Evolutionary conservation across 2,113 vertebrate species (phyloP).

Genomic region (Scytalopus superciliaris): DNA sequence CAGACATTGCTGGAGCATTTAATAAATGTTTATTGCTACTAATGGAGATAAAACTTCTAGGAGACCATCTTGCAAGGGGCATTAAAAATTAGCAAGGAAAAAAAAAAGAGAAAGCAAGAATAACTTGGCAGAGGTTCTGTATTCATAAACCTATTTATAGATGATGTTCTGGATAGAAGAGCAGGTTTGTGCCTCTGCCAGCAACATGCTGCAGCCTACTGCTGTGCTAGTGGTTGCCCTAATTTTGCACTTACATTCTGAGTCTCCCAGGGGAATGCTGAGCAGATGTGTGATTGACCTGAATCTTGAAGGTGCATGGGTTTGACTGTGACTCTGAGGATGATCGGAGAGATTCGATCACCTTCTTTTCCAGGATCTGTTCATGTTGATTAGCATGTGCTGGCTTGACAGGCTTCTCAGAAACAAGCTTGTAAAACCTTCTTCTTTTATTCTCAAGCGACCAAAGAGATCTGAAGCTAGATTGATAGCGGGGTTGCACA

Average conservation of each 20-base stretch:
- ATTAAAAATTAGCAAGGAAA: constrained; percentile 7
- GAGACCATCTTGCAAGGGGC: constrained; percentile 9
- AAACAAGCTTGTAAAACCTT: neutral
- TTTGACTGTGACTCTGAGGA: neutral
- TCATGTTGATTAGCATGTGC: neutral
- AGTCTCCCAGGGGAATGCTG: neutral
- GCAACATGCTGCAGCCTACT: constrained; percentile 31
- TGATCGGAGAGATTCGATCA: neutral
- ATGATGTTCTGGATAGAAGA: neutral
- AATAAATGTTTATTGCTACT: constrained; percentile 37
- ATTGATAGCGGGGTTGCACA: neutral
- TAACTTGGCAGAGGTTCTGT: constrained; percentile 45
- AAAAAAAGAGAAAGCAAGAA: neutral
- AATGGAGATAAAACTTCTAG: constrained; percentile 49
- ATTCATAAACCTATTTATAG: constrained; percentile 60
- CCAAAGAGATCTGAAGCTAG: neutral
- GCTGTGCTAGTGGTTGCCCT: constrained; percentile 43
- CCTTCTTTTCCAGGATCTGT: neutral
- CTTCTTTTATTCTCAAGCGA: neutral
- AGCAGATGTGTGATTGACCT: constrained; percentile 50
- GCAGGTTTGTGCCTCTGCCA: constrained; percentile 40
- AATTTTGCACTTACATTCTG: constrained; percentile 36
- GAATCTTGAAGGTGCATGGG: neutral
- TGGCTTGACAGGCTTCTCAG: neutral
- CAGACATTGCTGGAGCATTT: neutral